These are phyloP conservation scores for Mormyrops attenuatus DNA, from an alignment of 2,797 vertebrate species.

Conservation along the genomic window DNA sequence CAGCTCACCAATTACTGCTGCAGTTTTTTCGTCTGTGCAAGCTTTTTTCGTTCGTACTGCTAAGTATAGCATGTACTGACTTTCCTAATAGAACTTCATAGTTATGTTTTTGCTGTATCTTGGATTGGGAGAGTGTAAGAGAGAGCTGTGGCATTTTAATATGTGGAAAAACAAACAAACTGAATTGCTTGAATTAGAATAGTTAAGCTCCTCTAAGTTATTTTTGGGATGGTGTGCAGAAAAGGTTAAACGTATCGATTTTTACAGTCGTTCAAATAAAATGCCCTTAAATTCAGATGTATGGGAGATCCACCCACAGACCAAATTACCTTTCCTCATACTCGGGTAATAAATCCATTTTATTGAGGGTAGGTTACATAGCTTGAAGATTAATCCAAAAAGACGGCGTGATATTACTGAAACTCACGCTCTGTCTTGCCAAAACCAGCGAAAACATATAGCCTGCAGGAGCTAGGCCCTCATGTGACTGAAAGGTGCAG, in stretches of 20 bases:
- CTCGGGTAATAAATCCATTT: neutral
- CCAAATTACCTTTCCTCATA: neutral
- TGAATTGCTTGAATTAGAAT: neutral
- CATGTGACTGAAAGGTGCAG: neutral
- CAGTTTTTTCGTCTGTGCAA: neutral
- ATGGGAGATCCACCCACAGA: neutral
- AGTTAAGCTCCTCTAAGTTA: neutral
- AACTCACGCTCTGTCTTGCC: neutral
- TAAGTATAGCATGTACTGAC: neutral
- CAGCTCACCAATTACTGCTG: neutral
- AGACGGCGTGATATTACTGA: neutral
- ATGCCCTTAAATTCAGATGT: constrained; percentile 3
- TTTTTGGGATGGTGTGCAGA: neutral
- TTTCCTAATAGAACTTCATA: neutral
- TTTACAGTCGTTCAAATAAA: neutral
- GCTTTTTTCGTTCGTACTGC: neutral
- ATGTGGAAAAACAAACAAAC: neutral
- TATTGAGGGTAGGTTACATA: neutral
- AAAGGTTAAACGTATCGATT: neutral
- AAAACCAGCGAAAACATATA: neutral
- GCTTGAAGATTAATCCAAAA: neutral
- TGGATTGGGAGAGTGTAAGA: neutral
- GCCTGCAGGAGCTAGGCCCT: neutral
- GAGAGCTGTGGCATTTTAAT: neutral
- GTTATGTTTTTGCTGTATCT: neutral